Evolutionary conservation across 2,888 invertebrate species (phyloP), one percentile per base, ranked within the genome.

Genomic region (Amphipoea lucens): DNA sequence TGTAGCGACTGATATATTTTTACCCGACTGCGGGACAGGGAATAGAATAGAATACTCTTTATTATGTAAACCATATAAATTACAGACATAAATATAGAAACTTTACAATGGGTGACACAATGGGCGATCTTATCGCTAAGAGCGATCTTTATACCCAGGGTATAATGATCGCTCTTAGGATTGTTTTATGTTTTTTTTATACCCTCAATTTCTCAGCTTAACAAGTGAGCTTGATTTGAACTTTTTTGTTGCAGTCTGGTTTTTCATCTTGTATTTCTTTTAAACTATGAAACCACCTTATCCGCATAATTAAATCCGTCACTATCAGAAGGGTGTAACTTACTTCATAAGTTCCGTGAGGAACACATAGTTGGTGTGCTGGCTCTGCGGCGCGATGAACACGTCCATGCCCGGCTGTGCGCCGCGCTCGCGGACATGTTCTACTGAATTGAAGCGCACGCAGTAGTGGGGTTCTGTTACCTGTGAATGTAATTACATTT

Each of bases 391-490:
- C 40, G 99, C 99, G 90, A 98, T 98, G 95, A 97, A 99, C 7
- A 99, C 98, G 14, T 97, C 97, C 93, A 97, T 97, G 72, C 98
- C 99, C 72, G 97, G 94, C 87, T 96, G 93, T 4, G 98, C 97
- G 71, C 98, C 97, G 83, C 97, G 97, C 68, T 97, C 97, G 70
- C 97, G 93, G 74, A 99, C 98, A 92, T 99, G 98, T 75, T 98
- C 97, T 20, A 94, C 93, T 0, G 97, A 98, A 96, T 99, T 99
- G 95, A 99, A 99, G 5, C 99, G 97, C n/a, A 99, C 97, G 88
- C 98, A 98, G 94, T 99, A 99, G 88, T 98, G 97, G 0, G 99
- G 99, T 89, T 98, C 98, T 0, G 97, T 97, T 0, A 99, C 98
- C 94, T 97, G 90, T 12, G 7, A 40, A 36, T 0, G 29, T 60